phyloP scores from a whole-genome alignment of 2,113 vertebrate species.

The Morphnarchus princeps region DNA sequence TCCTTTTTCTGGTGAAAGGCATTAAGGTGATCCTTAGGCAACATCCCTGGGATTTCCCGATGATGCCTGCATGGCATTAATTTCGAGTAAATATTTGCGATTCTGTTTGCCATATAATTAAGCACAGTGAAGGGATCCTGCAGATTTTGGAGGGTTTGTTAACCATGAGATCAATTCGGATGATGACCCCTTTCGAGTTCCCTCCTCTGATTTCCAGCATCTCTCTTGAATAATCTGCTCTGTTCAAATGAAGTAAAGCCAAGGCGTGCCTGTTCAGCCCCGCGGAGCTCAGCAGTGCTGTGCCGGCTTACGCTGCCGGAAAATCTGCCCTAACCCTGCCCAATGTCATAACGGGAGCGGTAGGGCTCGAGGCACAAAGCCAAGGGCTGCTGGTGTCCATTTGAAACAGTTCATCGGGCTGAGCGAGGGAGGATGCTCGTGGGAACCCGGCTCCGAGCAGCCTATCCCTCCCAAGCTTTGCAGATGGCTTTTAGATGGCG shows the following conservation, averaged over 20 bases:
- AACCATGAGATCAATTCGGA: neutral
- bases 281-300: neutral
- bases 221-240: neutral
- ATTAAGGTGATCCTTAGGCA: neutral
- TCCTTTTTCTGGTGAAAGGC: neutral
- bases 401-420: neutral
- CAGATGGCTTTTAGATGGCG: neutral
- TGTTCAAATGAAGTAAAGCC: neutral
- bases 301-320: rapidly evolving
- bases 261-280: neutral
- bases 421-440: neutral
- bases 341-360: rapidly evolving
- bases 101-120: neutral
- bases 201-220: neutral
- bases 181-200: neutral
- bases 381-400: neutral
- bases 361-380: neutral
- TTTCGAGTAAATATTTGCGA: neutral
- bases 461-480: neutral
- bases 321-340: neutral
- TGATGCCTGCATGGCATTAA: neutral
- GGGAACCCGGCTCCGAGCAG: rapidly evolving
- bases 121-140: neutral
- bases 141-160: neutral
- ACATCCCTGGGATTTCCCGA: neutral